Conservation (phyloP, 1,140 invertebrate genomes). For the Zaprionus inermis region DNA sequence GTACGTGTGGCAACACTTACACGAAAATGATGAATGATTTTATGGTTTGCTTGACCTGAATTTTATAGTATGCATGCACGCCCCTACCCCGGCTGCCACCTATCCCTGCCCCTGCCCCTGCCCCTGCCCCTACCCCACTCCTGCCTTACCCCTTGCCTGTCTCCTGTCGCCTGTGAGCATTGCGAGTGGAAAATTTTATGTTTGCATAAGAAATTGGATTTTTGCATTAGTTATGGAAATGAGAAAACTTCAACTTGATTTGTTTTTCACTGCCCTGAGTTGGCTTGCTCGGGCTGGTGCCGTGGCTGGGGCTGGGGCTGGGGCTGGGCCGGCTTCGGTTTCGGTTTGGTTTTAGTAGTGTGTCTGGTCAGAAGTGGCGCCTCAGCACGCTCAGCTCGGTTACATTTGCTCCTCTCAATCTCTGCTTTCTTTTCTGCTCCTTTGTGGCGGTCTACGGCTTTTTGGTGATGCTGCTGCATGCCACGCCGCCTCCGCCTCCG, state of each 20-base stretch:
- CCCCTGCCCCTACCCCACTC: slow-evolving; percentile 7
- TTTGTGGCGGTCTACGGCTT: slow-evolving; percentile 51
- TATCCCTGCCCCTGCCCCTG: not conserved
- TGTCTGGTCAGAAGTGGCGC: slow-evolving; percentile 58
- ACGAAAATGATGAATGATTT: slow-evolving; percentile 84
- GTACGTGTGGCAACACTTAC: slow-evolving; percentile 75
- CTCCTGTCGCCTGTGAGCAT: slow-evolving; percentile 61
- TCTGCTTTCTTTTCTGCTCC: slow-evolving; percentile 41
- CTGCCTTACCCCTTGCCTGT: slow-evolving; percentile 11
- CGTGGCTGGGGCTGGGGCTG: slow-evolving; percentile 9
- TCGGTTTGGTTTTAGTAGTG: slow-evolving; percentile 7
- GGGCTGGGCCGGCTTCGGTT: slow-evolving; percentile 20
- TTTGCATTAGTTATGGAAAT: slow-evolving; percentile 84
- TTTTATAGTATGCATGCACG: slow-evolving; percentile 82
- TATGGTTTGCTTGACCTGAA: slow-evolving; percentile 83
- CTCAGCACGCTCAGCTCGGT: slow-evolving; percentile 61
- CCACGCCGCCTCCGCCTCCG: not conserved
- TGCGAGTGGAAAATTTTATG: slow-evolving; percentile 83
- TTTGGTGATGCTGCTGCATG: slow-evolving; percentile 37
- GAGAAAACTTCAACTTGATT: slow-evolving; percentile 83
- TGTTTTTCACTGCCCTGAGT: slow-evolving; percentile 70
- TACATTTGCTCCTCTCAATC: slow-evolving; percentile 42
- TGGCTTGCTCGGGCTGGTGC: not conserved
- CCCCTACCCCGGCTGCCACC: slow-evolving; percentile 7
- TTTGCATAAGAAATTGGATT: slow-evolving; percentile 84